Percentiles rank a stretch among this genome's conserved stretches.
These are phyloP conservation scores for Limnephilus lunatus DNA, from an alignment of 2,888 invertebrate species.

Conservation along the genomic window DNA sequence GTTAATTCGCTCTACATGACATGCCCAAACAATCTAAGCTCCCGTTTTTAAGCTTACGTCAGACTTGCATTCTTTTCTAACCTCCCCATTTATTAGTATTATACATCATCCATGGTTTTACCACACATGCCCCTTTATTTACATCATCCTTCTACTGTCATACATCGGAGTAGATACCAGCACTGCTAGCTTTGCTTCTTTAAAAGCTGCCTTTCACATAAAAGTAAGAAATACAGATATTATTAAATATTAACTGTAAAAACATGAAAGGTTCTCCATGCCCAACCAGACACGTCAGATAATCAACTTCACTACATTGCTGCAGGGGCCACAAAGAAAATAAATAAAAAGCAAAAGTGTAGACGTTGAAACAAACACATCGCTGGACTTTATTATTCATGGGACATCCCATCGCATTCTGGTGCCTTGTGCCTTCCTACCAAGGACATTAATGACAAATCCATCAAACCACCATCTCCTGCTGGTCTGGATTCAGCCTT, in stretches of 20 bases:
- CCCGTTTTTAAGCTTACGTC: too few species aligned
- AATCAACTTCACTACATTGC: conserved; percentile 35
- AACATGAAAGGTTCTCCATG: not conserved
- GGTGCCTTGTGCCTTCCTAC: not conserved
- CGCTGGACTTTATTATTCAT: conserved; percentile 13
- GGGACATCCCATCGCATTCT: conserved; percentile 22
- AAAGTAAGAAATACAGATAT: too few species aligned
- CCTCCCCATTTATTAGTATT: too few species aligned
- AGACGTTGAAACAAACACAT: conserved; percentile 34
- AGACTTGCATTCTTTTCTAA: too few species aligned
- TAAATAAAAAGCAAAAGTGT: conserved; percentile 43
- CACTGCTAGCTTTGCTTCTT: too few species aligned
- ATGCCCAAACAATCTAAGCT: too few species aligned
- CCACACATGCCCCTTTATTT: too few species aligned
- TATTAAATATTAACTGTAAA: not conserved
- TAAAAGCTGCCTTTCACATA: too few species aligned
- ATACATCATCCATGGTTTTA: too few species aligned
- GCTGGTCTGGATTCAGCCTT: not conserved
- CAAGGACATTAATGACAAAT: conserved; percentile 20
- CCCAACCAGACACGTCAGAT: conserved; percentile 7
- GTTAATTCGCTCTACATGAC: too few species aligned
- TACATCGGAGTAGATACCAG: too few species aligned
- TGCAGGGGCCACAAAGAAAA: conserved; percentile 13
- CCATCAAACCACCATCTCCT: not conserved
- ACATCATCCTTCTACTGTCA: too few species aligned